Percentiles rank a stretch among this genome's conserved stretches.
phyloP scores from a whole-genome alignment of 1,140 invertebrate genomes.

The Lutraria rhynchaena region DNA sequence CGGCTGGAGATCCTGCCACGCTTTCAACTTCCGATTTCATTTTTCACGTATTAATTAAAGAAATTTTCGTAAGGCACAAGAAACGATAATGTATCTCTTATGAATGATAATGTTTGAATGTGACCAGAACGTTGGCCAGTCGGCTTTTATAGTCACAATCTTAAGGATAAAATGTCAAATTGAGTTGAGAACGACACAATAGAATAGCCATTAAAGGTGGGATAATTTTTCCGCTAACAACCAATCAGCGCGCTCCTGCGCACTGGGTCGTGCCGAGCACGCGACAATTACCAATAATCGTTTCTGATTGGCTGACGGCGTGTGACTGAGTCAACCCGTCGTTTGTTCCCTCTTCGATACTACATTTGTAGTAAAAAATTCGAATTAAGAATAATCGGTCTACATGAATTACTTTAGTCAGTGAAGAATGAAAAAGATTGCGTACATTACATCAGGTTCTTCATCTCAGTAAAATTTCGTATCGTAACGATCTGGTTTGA shows the following conservation, averaged over 20 bases:
- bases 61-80: conserved; percentile 43
- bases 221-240: conserved; percentile 48
- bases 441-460: conserved; percentile 51
- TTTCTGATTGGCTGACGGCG: conserved; percentile 53
- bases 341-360: conserved; percentile 21
- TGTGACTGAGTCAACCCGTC: conserved; percentile 49
- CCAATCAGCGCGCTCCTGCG: conserved; percentile 50
- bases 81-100: background rate
- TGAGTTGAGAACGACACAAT: conserved; percentile 61
- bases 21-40: conserved; percentile 47
- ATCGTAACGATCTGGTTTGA: conserved; percentile 21
- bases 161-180: conserved; percentile 52
- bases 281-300: conserved; percentile 56
- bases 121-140: conserved; percentile 23
- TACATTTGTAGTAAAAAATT: background rate
- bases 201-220: conserved; percentile 53
- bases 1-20: conserved; percentile 39
- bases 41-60: background rate
- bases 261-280: conserved; percentile 55
- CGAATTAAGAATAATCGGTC: conserved; percentile 1
- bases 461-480: conserved; percentile 1
- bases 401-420: background rate
- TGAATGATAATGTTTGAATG: conserved; percentile 43
- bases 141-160: conserved; percentile 39
- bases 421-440: conserved; percentile 14